A percentile compares a stretch with the other conserved stretches of the same genome.
Conservation (phyloP, 2,797 vertebrate species). For the Acipenser transmontanus region DNA sequence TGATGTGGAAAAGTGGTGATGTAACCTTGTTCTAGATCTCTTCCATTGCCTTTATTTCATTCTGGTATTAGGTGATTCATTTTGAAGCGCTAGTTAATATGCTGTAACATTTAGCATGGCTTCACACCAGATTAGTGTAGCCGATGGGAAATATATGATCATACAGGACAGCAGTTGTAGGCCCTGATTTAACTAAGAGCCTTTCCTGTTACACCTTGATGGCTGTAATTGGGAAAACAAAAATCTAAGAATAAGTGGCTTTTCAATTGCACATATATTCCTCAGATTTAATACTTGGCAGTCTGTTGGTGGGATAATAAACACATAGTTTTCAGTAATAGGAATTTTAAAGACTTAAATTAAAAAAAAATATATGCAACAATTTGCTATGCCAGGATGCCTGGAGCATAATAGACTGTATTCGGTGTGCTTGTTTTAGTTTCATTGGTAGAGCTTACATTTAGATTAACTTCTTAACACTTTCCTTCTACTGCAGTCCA, state of each 20-base stretch:
- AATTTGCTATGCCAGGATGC: slow-evolving; percentile 81
- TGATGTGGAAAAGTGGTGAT: slow-evolving; percentile 94
- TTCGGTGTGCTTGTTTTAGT: slow-evolving; percentile 85
- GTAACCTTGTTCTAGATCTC: slow-evolving; percentile 90
- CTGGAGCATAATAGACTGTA: slow-evolving; percentile 84
- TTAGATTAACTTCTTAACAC: slow-evolving; percentile 64
- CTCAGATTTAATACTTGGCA: slow-evolving; percentile 81
- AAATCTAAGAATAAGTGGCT: slow-evolving; percentile 77
- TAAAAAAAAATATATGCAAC: slow-evolving; percentile 80
- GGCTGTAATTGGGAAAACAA: slow-evolving; percentile 68
- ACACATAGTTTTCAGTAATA: slow-evolving; percentile 81
- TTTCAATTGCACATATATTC: slow-evolving; percentile 87
- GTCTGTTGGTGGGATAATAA: slow-evolving; percentile 79
- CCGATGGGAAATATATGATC: slow-evolving; percentile 67
- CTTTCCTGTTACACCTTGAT: slow-evolving; percentile 67
- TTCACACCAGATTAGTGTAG: slow-evolving; percentile 97
- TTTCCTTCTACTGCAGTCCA: slow-evolving; percentile 65
- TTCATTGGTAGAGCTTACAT: slow-evolving; percentile 77
- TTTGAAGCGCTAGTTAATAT: slow-evolving; percentile 91
- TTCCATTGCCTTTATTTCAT: slow-evolving; percentile 89
- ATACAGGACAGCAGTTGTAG: slow-evolving; percentile 71
- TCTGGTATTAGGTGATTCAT: slow-evolving; percentile 88
- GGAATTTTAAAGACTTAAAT: slow-evolving; percentile 70
- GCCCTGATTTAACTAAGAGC: slow-evolving; percentile 66
- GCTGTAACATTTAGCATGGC: slow-evolving; percentile 99